Base-by-base conservation (phyloP, 2,113 vertebrate species). In the Psilopsiagon aurifrons region DNA sequence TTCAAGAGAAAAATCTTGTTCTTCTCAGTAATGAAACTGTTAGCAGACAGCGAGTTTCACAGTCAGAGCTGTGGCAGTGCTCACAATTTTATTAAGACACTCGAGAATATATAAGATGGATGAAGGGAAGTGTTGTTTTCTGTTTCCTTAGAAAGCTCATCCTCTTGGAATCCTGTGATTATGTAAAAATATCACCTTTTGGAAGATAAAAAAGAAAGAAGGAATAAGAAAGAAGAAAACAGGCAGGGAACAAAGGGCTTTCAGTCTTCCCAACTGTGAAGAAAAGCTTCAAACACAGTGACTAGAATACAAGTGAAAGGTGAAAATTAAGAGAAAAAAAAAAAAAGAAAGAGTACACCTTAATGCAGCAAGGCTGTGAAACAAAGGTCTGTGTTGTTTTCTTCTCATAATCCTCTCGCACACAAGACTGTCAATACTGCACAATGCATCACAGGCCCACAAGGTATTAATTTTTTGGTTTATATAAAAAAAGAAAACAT, bases 1-100 rank as follows among this genome's bases (percentile, higher is more conserved):
- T 91, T 84, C 47, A 83, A 70, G 18, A 41, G 35, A 80, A 95
- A 95, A 89, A 80, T 80, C 47, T 75, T 92, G 17, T 63, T 83
- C 29, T 88, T 67, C 33, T 71, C 54, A 66, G 54, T 73, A 93
- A 90, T 70, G 41, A 95, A 88, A 83, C 7, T 83, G 25, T 70
- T 76, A 88, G 52, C 18, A 79, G 41, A 92, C 18, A 83, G 14
- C n/a, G 87, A 82, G 31, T 49, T 66, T 89, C 64, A 76, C 28
- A 91, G 59, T 63, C 37, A 70, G 28, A 89, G 27, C 27, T 87
- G 29, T 64, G 47, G 43, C 23, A 94, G 49, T 2, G 1, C n/a
- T 80, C 44, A 44, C 24, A 70, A 54, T 80, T 90, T 79, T 64
- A 75, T 55, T 85, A 73, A 47, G 62, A 87, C 13, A 85, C 5